Evolutionary conservation across 2,113 vertebrate species (phyloP).

Genomic region (Apaloderma vittatum): DNA sequence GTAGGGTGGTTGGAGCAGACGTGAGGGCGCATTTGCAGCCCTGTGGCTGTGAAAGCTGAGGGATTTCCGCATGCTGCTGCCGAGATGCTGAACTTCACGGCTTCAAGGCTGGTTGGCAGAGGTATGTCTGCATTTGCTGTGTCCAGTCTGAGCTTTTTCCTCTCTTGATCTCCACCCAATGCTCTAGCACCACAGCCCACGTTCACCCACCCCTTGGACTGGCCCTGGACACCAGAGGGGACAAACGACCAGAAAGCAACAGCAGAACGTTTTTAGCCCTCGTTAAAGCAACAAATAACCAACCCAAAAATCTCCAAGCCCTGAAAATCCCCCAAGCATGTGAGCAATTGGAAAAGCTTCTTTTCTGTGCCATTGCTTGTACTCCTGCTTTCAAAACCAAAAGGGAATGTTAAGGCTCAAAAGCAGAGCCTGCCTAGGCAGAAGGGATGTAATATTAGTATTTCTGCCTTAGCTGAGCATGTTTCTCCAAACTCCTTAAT

Average conservation of each 20-base stretch:
- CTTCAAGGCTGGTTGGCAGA: neutral
- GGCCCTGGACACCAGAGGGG: neutral
- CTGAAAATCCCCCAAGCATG: neutral
- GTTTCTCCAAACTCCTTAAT: neutral
- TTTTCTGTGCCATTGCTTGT: neutral
- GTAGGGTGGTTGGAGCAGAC: neutral
- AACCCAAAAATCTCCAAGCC: neutral
- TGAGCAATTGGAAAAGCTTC: neutral
- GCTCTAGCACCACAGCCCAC: neutral
- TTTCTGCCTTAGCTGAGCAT: neutral
- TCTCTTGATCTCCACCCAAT: neutral
- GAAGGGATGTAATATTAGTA: neutral
- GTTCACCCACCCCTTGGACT: neutral
- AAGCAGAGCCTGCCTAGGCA: neutral
- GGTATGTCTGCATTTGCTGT: neutral
- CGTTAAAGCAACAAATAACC: neutral
- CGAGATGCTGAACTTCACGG: accelerated
- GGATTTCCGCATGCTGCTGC: neutral
- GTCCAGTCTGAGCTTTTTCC: neutral
- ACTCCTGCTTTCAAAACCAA: neutral
- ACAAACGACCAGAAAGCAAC: neutral
- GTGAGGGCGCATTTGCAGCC: too few relatives aligned
- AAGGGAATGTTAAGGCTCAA: neutral
- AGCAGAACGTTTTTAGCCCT: neutral
- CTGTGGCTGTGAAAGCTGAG: neutral